Evolutionary conservation across 2,113 vertebrate genomes (phyloP), one percentile per base, ranked within the genome.

Genomic region (Alligator sinensis): DNA sequence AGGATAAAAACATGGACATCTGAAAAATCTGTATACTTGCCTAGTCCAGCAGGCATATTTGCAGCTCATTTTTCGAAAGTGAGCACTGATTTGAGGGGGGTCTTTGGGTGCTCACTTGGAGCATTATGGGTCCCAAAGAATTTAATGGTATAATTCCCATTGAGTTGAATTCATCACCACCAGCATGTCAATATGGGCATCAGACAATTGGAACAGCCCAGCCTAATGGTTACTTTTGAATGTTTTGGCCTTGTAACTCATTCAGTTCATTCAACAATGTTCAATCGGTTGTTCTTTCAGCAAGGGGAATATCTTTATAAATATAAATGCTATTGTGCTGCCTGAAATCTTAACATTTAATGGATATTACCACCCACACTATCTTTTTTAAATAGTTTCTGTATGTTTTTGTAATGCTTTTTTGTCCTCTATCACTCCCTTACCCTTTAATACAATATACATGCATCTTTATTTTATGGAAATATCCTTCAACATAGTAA

Each of bases 331-430:
- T 89, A 89, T 96, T 84, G 86, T 96, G 95, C 96, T 77, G 96
- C 92, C 92, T 93, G 93, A 97, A 97, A 97, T 96, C 96, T 80
- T 80, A 94, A 89, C 93, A 96, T 97, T 97, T 97, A 95, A 97
- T 96, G 96, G 96, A 75, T 97, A 96, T 97, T 94, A 92, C 85
- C 90, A 95, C 94, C 94, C 86, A 18, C 0, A 12, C 78, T 93
- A 47, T 47, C 91, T 93, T 97, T 96, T 89, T 90, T 63, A 72
- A 82, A 77, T 81, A 95, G 84, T 89, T 86, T 83, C 18, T 89
- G 89, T 82, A 81, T 38, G 77, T 88, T 85, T 85, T 57, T 95
- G 89, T 86, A 96, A 92, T 91, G 92, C 77, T 91, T 82, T 93
- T 96, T 88, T 87, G 38, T 91, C 64, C 91, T 92, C 86, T 93